phyloP scores from a whole-genome alignment of 2,113 vertebrate species.

The Channa maculata region DNA sequence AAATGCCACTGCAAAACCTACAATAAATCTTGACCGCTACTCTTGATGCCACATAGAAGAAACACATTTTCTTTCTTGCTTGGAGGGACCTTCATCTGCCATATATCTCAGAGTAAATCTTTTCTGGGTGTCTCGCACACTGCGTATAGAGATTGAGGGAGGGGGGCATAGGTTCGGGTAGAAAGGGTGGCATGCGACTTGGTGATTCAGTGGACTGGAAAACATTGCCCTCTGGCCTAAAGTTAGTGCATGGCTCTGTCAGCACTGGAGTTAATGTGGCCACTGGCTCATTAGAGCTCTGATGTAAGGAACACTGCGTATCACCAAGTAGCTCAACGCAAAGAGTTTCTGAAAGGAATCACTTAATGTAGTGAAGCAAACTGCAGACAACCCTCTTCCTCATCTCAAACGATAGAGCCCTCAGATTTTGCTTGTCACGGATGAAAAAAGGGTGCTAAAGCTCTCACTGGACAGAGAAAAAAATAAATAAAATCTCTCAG shows the following conservation, averaged over 20 bases:
- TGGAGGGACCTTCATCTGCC: constrained; percentile 49
- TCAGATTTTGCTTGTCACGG: constrained; percentile 51
- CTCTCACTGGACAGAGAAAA: constrained; percentile 29
- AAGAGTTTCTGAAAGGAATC: constrained; percentile 51
- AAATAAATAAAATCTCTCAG: background rate
- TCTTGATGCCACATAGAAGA: constrained; percentile 29
- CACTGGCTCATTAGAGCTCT: constrained; percentile 75
- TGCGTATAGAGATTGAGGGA: constrained; percentile 29
- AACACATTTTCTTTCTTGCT: constrained; percentile 55
- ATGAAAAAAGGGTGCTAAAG: constrained; percentile 46
- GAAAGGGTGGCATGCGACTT: constrained; percentile 54
- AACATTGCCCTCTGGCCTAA: constrained; percentile 70
- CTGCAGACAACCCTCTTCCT: constrained; percentile 24
- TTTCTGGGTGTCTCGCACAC: constrained; percentile 61
- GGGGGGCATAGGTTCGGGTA: background rate
- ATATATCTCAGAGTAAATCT: constrained; percentile 63
- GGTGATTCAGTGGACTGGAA: constrained; percentile 82
- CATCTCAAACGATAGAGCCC: constrained; percentile 55
- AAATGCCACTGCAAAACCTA: background rate
- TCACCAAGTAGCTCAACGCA: constrained; percentile 37
- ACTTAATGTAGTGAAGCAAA: constrained; percentile 51
- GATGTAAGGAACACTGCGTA: constrained; percentile 64
- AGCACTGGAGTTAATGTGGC: constrained; percentile 70
- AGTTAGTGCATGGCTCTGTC: constrained; percentile 59
- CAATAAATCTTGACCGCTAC: constrained; percentile 28